Percentiles rank a stretch among this genome's conserved stretches.
Conservation (phyloP, 2,113 vertebrate genomes). For the Mustela lutreola region DNA sequence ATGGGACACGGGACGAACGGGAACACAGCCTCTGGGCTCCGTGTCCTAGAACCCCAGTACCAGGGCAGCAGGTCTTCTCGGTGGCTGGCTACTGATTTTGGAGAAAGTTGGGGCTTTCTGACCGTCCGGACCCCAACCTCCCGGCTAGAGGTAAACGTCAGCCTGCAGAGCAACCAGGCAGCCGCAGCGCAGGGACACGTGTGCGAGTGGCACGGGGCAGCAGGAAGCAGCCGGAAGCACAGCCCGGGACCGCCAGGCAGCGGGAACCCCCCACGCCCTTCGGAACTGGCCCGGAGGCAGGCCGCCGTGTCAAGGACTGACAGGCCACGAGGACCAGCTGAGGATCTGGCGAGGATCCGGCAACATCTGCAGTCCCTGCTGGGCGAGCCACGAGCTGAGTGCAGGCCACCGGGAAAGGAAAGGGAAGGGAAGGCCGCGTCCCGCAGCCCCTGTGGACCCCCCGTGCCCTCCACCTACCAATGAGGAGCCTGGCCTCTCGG, state of each 20-base stretch:
- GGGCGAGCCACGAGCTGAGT: fast-evolving
- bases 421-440: background rate
- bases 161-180: fast-evolving
- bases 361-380: fast-evolving
- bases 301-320: fast-evolving
- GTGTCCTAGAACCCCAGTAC: background rate
- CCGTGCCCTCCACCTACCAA: background rate
- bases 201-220: fast-evolving
- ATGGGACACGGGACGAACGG: fast-evolving
- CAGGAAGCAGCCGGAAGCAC: background rate
- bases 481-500: background rate
- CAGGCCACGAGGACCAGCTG: fast-evolving
- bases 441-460: background rate
- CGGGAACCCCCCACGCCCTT: background rate
- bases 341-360: no score
- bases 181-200: no score
- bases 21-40: background rate
- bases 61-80: background rate
- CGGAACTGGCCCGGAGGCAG: background rate
- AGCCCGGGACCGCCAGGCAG: no score
- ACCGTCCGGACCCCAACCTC: background rate
- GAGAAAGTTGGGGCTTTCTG: background rate
- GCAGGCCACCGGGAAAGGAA: background rate
- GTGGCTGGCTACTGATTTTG: background rate
- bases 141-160: background rate